A percentile compares a stretch with the other conserved stretches of the same genome.
Conservation (phyloP, 2,797 vertebrate genomes). For the Rhinatrema bivittatum region DNA sequence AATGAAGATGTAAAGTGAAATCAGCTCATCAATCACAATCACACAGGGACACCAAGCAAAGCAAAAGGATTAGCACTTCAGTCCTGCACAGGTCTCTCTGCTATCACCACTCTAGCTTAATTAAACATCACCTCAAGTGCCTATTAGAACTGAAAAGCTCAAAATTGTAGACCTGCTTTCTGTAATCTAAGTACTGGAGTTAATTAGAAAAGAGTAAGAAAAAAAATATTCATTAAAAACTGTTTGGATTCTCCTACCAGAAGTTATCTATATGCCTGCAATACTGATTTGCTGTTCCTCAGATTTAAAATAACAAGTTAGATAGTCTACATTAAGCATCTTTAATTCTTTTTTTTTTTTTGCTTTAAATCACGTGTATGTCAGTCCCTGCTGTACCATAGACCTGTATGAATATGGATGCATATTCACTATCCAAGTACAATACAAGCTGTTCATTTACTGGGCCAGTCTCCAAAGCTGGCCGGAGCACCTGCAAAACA, state of each 20-base stretch:
- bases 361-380: constrained; percentile 7
- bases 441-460: constrained; percentile 17
- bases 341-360: too few species aligned
- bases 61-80: constrained; percentile 53
- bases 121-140: constrained; percentile 63
- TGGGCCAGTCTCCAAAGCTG: too few species aligned
- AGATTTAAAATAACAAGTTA: constrained; percentile 28
- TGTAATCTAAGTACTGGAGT: constrained; percentile 29
- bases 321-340: constrained; percentile 31
- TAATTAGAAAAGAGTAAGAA: constrained; percentile 49
- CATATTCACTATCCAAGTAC: constrained; percentile 22
- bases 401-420: constrained; percentile 11
- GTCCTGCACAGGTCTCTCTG: constrained; percentile 41
- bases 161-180: constrained; percentile 16
- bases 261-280: constrained; percentile 24
- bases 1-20: constrained; percentile 64
- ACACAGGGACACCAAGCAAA: constrained; percentile 45
- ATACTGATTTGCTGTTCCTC: constrained; percentile 36
- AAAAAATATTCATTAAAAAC: constrained; percentile 36
- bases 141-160: constrained; percentile 38
- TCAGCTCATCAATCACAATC: constrained; percentile 69
- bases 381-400: constrained; percentile 22
- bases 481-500: too few species aligned
- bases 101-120: constrained; percentile 54
- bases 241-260: constrained; percentile 33